A percentile compares a stretch with the other conserved stretches of the same genome.
Evolutionary conservation across 2,113 vertebrate species (phyloP).

Genomic region (Dicentrarchus labrax): DNA sequence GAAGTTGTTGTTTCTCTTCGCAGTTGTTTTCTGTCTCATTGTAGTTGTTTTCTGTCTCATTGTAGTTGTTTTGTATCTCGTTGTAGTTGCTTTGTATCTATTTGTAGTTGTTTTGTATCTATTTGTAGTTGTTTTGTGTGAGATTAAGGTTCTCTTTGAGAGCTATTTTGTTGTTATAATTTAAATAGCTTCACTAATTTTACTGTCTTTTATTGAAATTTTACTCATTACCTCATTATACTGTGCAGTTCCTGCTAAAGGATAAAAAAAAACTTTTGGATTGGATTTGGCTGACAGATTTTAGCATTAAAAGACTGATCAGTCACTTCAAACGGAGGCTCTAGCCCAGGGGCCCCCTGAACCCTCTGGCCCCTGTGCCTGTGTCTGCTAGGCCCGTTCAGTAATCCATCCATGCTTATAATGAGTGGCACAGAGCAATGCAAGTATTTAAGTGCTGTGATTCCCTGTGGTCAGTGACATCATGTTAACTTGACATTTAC

Average conservation of each 20-base stretch:
- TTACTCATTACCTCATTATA: not conserved
- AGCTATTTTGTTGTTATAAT: not conserved
- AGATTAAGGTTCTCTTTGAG: not conserved
- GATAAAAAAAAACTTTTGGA: not conserved
- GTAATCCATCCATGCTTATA: constrained; percentile 29
- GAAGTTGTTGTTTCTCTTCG: not conserved
- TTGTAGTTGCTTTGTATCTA: not conserved
- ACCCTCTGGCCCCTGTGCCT: not conserved
- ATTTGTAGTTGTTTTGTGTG: too few relatives aligned
- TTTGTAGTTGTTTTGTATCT: not conserved
- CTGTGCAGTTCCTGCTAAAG: not conserved
- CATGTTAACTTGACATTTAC: constrained; percentile 42
- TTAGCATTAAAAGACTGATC: not conserved
- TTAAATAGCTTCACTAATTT: not conserved
- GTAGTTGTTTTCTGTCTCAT: not conserved
- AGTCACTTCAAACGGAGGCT: not conserved
- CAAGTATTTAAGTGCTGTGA: constrained; percentile 32
- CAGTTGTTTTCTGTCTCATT: not conserved
- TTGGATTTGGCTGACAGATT: not conserved
- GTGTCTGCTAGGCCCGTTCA: not conserved
- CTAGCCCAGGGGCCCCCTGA: too few relatives aligned
- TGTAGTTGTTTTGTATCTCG: not conserved
- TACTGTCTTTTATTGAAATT: not conserved
- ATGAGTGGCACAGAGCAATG: not conserved
- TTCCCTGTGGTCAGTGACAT: constrained; percentile 47